These are phyloP conservation scores for Bradynema listronoti DNA, from an alignment of 1,140 invertebrate genomes.

Conservation along the genomic window DNA sequence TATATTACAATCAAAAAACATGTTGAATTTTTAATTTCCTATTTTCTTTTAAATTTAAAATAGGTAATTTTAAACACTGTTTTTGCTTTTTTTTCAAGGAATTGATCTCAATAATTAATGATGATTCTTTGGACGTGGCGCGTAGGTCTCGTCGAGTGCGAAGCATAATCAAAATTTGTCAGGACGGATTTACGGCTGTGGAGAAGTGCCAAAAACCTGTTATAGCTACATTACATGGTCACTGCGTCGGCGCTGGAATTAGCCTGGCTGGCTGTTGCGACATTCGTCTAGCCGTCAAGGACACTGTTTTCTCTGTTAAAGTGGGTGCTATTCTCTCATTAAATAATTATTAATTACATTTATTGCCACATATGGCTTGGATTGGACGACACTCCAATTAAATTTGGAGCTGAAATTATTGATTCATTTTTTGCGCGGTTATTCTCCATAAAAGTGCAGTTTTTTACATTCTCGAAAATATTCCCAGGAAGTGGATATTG, in stretches of 20 bases:
- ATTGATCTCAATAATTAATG: conserved; percentile 21
- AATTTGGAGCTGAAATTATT: too few species aligned
- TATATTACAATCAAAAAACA: too few species aligned
- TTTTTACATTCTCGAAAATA: background rate
- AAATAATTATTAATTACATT: background rate
- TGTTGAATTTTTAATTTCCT: too few species aligned
- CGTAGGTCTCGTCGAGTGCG: conserved; percentile 65
- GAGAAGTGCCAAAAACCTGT: conserved; percentile 82
- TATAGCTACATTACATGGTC: conserved; percentile 65
- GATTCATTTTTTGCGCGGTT: too few species aligned
- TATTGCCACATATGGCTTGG: background rate
- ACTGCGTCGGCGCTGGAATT: conserved; percentile 74
- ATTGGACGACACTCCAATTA: too few species aligned
- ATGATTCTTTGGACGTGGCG: conserved; percentile 68
- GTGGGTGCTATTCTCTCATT: background rate
- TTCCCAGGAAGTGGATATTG: conserved; percentile 62
- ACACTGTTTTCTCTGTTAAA: conserved; percentile 8
- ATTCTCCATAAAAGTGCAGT: background rate
- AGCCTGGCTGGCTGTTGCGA: conserved; percentile 79
- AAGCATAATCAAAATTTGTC: conserved; percentile 67
- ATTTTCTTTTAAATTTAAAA: background rate
- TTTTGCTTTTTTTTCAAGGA: conserved; percentile 17
- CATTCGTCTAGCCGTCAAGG: conserved; percentile 68
- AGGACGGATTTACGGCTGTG: conserved; percentile 60
- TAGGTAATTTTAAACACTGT: conserved; percentile 13